Evolutionary conservation across 2,888 invertebrate species (phyloP).

Genomic region (Lycocerus yunnanus): DNA sequence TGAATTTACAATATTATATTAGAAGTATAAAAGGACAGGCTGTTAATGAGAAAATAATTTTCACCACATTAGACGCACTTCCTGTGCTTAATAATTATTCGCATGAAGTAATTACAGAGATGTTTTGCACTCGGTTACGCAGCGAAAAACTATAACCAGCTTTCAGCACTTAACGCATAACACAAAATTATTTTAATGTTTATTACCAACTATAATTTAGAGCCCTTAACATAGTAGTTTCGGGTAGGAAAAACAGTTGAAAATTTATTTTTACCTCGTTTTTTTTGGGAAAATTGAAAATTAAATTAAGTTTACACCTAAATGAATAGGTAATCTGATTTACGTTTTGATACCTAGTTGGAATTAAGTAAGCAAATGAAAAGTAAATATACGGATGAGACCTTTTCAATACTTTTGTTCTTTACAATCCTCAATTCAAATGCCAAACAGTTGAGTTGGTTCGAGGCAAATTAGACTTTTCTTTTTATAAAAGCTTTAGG

Average conservation of each 20-base stretch:
- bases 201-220: not conserved
- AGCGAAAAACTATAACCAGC: conserved; percentile 4
- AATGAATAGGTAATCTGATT: not conserved
- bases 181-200: conserved; percentile 1
- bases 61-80: conserved; percentile 11
- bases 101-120: conserved; percentile 15
- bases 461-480: conserved; percentile 12
- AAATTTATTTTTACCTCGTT: not conserved
- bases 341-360: not conserved
- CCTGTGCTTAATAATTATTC: conserved; percentile 2
- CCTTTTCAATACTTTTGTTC: conserved; percentile 2
- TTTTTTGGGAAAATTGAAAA: not conserved
- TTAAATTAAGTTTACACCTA: not conserved
- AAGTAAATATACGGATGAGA: conserved; percentile 13
- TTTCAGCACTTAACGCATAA: not conserved
- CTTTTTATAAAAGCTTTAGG: conserved; percentile 4
- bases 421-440: conserved; percentile 6
- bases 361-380: conserved; percentile 18
- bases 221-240: not conserved
- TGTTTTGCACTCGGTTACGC: conserved; percentile 3
- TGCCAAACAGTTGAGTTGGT: conserved; percentile 1
- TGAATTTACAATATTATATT: not conserved
- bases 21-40: not conserved
- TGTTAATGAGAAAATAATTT: conserved; percentile 10
- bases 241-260: not conserved